A percentile compares a stretch with the other conserved stretches of the same genome.
phyloP scores from a whole-genome alignment of 1,140 invertebrate genomes.

The Aphelinus atriplicis region DNA sequence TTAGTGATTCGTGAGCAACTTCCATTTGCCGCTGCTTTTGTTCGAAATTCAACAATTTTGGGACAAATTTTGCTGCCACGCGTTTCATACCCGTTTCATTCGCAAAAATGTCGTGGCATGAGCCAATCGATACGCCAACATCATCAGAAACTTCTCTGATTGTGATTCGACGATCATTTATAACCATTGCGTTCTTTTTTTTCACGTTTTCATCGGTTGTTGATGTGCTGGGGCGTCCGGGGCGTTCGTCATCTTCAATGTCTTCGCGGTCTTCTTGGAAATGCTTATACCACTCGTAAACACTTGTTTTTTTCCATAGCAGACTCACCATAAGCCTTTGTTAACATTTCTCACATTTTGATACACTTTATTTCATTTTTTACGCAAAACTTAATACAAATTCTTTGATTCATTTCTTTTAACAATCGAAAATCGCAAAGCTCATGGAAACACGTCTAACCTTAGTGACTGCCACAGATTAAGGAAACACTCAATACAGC shows the following conservation, averaged over 20 bases:
- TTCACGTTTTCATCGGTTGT: conserved; percentile 4
- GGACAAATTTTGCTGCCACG: conserved; percentile 65
- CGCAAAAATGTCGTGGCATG: conserved; percentile 41
- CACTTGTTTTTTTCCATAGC: no score
- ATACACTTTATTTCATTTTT: no score
- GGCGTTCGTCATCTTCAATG: conserved; percentile 28
- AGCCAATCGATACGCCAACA: conserved; percentile 39
- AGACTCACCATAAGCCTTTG: no score
- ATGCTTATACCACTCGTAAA: no score
- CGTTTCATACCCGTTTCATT: conserved; percentile 23
- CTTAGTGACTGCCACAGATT: no score
- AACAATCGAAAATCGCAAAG: no score
- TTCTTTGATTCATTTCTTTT: no score
- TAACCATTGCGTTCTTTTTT: conserved; percentile 45
- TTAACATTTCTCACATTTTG: no score
- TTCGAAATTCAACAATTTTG: conserved; percentile 49
- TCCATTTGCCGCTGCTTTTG: conserved; percentile 42
- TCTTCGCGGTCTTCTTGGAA: conserved; percentile 32
- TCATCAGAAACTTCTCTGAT: conserved; percentile 38
- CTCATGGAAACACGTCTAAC: no score
- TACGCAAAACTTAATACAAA: no score
- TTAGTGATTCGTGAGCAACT: conserved; percentile 45
- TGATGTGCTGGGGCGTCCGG: conserved; percentile 44
- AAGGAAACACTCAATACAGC: no score
- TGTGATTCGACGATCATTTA: conserved; percentile 40